These are phyloP conservation scores for Drosophila sechellia DNA, from an alignment of 1,140 invertebrate genomes.

Conservation along the genomic window DNA sequence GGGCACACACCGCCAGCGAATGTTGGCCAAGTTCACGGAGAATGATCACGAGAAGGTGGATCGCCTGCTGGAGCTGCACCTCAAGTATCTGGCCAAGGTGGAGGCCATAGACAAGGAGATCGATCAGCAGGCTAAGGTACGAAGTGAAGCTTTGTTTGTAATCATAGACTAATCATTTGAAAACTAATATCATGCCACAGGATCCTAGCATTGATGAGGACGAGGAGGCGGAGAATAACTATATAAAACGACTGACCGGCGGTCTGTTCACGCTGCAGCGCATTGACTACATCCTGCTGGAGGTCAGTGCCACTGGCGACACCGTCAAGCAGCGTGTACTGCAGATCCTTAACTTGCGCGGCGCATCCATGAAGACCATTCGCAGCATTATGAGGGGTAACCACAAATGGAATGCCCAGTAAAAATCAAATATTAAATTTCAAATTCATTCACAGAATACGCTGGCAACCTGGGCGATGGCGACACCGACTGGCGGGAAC, in stretches of 20 bases:
- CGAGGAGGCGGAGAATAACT: constrained; percentile 93
- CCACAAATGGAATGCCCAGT: background rate
- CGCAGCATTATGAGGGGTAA: constrained; percentile 95
- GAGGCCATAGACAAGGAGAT: constrained; percentile 93
- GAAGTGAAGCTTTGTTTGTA: background rate
- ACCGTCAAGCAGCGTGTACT: constrained; percentile 94
- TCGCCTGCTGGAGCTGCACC: constrained; percentile 97
- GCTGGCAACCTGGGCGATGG: constrained; percentile 97
- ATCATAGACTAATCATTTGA: background rate
- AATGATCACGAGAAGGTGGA: constrained; percentile 99
- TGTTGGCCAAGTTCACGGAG: constrained; percentile 98
- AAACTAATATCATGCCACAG: constrained; percentile 7
- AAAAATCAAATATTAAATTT: background rate
- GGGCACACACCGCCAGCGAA: constrained; percentile 93
- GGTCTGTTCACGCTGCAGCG: constrained; percentile 98
- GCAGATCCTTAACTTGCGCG: constrained; percentile 94
- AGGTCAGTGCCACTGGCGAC: constrained; percentile 92
- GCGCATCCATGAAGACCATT: constrained; percentile 97
- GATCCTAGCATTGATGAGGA: constrained; percentile 86
- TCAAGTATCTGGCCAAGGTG: constrained; percentile 98
- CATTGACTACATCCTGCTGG: constrained; percentile 97
- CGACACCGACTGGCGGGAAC: constrained; percentile 90
- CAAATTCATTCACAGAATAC: constrained; percentile 89
- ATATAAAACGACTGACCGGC: constrained; percentile 94
- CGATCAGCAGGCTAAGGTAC: constrained; percentile 86